Conservation (phyloP, 2,113 vertebrate species). For the Pipa parva region DNA sequence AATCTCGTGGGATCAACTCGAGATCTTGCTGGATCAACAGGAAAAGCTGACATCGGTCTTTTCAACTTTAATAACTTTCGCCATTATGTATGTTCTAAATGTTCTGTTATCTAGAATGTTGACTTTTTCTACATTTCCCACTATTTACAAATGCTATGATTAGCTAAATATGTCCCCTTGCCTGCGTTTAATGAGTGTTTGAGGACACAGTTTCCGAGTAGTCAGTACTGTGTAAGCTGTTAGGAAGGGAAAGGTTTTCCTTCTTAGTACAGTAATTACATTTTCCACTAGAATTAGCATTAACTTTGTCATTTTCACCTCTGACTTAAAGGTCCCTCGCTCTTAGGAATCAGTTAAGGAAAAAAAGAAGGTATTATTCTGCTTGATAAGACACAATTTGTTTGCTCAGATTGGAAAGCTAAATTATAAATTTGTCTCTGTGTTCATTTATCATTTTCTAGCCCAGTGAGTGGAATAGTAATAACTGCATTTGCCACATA, state of each 20-base stretch:
- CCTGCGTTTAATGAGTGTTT: background rate
- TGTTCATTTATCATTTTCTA: slow-evolving; percentile 12
- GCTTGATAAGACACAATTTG: slow-evolving; percentile 5
- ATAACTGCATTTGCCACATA: background rate
- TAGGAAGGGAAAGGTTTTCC: background rate
- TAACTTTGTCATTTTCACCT: slow-evolving; percentile 21
- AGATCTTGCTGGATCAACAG: too few relatives aligned
- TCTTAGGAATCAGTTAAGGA: slow-evolving; percentile 1
- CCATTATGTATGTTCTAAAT: too few relatives aligned
- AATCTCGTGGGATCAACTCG: too few relatives aligned
- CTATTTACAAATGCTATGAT: too few relatives aligned
- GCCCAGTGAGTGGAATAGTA: slow-evolving; percentile 3
- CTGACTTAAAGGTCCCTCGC: background rate
- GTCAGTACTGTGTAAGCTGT: background rate
- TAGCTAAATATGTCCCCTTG: too few relatives aligned
- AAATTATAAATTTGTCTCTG: background rate
- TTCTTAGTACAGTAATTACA: slow-evolving; percentile 6
- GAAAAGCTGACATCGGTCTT: too few relatives aligned
- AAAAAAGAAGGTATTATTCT: slow-evolving; percentile 10
- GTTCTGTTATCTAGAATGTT: too few relatives aligned
- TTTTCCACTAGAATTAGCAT: slow-evolving; percentile 13
- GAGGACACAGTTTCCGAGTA: background rate
- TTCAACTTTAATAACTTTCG: too few relatives aligned
- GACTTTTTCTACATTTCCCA: too few relatives aligned
- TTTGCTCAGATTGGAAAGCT: background rate